Conservation (phyloP, 2,888 invertebrate genomes). For the Drosophila pegasa region DNA sequence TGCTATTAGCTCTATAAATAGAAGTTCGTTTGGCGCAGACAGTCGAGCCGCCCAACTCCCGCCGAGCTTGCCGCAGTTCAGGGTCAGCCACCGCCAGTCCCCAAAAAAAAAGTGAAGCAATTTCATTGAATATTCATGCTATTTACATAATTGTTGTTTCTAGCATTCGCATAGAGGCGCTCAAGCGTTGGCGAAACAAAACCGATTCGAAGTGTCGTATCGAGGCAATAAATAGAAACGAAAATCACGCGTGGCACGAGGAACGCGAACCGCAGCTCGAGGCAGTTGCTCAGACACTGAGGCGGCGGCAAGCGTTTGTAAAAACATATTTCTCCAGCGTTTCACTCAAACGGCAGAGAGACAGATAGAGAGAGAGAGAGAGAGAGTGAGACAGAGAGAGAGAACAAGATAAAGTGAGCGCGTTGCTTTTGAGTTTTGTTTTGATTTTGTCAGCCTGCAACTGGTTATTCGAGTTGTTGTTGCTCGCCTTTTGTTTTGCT, state of each 20-base stretch:
- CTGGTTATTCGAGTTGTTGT: slow-evolving; percentile 64
- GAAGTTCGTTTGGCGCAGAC: slow-evolving; percentile 31
- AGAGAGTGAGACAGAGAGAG: slow-evolving; percentile 11
- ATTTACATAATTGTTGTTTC: slow-evolving; percentile 46
- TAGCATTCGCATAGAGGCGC: slow-evolving; percentile 54
- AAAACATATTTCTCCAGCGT: slow-evolving; percentile 60
- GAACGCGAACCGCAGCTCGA: slow-evolving; percentile 59
- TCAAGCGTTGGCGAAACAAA: slow-evolving; percentile 34
- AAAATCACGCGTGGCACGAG: slow-evolving; percentile 6
- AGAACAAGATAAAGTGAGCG: slow-evolving; percentile 9
- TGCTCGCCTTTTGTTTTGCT: slow-evolving; percentile 54
- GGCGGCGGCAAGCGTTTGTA: slow-evolving; percentile 54
- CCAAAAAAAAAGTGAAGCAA: background rate
- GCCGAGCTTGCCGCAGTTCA: slow-evolving; percentile 36
- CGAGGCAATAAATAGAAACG: slow-evolving; percentile 3
- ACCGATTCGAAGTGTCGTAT: slow-evolving; percentile 28
- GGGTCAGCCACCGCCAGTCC: slow-evolving; percentile 29
- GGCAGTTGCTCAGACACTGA: slow-evolving; percentile 69
- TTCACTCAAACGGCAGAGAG: slow-evolving; percentile 18
- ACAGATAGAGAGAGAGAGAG: background rate
- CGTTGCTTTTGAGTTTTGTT: slow-evolving; percentile 68
- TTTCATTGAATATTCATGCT: slow-evolving; percentile 52
- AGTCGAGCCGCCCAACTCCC: slow-evolving; percentile 26
- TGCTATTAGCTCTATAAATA: slow-evolving; percentile 41
- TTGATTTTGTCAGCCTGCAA: slow-evolving; percentile 67